A percentile compares a stretch with the other conserved stretches of the same genome.
Evolutionary conservation across 2,888 invertebrate genomes (phyloP).

Genomic region (Mesopsocus fuscifrons): DNA sequence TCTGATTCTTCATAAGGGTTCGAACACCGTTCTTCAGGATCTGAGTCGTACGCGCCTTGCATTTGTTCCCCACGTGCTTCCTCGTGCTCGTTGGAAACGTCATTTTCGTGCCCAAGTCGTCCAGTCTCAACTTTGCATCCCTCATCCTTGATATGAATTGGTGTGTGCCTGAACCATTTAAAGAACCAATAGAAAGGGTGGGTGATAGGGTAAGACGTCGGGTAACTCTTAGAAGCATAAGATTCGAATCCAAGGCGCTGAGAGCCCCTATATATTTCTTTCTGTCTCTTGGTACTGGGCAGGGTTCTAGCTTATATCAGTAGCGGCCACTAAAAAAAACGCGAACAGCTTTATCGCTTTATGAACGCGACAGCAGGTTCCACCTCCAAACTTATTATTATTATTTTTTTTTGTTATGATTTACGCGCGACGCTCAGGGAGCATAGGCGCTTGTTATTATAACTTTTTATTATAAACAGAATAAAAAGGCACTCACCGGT

Average conservation of each 20-base stretch:
- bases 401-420: not conserved
- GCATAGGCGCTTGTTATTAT: not conserved
- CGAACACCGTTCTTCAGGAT: not conserved
- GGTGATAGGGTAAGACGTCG: not conserved
- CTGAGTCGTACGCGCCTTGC: not conserved
- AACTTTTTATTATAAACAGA: not conserved
- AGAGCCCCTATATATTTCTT: too few species aligned
- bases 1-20: conserved; percentile 2
- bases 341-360: too few species aligned
- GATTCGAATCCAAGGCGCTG: too few species aligned
- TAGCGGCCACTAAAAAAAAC: too few species aligned
- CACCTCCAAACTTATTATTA: too few species aligned
- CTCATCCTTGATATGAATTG: conserved; percentile 9
- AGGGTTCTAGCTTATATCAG: too few species aligned
- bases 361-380: too few species aligned
- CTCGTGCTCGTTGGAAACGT: not conserved
- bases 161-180: conserved; percentile 2
- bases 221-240: not conserved
- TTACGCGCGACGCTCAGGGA: too few species aligned
- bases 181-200: not conserved
- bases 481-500: not conserved
- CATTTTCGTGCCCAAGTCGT: not conserved
- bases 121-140: not conserved
- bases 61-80: not conserved
- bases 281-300: too few species aligned